Percentiles rank a stretch among this genome's conserved stretches.
Evolutionary conservation across 2,113 vertebrate genomes (phyloP).

Genomic region (Typhlomys cinereus): DNA sequence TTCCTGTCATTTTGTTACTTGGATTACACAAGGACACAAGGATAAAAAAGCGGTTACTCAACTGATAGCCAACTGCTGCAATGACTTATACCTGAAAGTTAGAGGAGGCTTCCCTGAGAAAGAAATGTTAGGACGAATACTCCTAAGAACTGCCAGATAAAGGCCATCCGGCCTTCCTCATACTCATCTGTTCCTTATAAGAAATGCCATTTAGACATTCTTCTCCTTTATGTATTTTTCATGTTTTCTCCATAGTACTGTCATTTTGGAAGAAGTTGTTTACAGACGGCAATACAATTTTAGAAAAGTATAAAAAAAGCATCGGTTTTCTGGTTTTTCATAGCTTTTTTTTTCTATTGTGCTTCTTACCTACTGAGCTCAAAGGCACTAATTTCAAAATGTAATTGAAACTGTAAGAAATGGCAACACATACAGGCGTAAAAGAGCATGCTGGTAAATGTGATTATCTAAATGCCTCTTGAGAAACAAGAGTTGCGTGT

Average conservation of each 20-base stretch:
- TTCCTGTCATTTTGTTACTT: not conserved
- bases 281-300: not conserved
- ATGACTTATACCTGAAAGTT: not conserved
- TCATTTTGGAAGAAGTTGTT: not conserved
- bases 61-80: too few relatives aligned
- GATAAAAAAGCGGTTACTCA: not conserved
- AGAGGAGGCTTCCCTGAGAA: not conserved
- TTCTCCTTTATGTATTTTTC: not conserved
- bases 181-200: not conserved
- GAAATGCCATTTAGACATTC: not conserved
- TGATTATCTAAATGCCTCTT: not conserved
- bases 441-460: not conserved
- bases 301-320: conserved; percentile 21
- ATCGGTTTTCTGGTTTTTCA: conserved; percentile 29
- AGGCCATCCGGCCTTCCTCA: not conserved
- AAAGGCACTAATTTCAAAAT: not conserved
- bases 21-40: not conserved
- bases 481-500: not conserved
- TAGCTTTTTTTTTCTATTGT: not conserved
- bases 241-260: not conserved
- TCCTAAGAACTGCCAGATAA: not conserved
- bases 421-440: not conserved
- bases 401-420: conserved; percentile 48
- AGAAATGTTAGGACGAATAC: not conserved
- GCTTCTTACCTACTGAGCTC: not conserved